These are phyloP conservation scores for Apodemus agrarius DNA, from an alignment of 2,797 vertebrate genomes.

Conservation along the genomic window DNA sequence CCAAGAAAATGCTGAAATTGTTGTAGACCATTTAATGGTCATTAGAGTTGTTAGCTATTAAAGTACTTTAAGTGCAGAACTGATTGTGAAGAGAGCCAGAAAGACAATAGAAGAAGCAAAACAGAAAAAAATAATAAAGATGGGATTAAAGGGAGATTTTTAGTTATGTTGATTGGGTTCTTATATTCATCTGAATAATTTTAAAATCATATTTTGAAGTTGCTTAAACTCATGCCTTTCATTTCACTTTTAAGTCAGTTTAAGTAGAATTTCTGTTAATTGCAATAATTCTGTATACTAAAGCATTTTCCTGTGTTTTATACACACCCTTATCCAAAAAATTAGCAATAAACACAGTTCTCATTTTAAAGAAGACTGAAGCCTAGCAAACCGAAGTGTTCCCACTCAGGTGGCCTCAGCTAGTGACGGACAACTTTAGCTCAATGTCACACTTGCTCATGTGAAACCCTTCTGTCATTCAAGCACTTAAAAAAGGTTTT, in stretches of 20 bases:
- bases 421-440: not conserved
- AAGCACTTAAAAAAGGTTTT: not conserved
- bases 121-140: not conserved
- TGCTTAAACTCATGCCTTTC: conserved; percentile 5
- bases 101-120: not conserved
- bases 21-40: not conserved
- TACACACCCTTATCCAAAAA: conserved; percentile 15
- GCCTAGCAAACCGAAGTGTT: not conserved
- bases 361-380: not conserved
- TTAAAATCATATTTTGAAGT: not conserved
- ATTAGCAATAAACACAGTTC: not conserved
- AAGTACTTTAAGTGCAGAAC: not conserved
- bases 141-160: not conserved
- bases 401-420: not conserved
- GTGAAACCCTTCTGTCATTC: not conserved
- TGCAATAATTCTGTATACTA: not conserved
- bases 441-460: not conserved
- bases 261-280: not conserved
- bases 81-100: not conserved
- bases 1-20: not conserved
- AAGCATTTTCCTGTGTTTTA: not conserved
- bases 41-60: not conserved
- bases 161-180: not conserved
- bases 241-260: conserved; percentile 2
- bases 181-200: not conserved